phyloP scores from a whole-genome alignment of 2,888 invertebrate species.

The Dynastes tityus region DNA sequence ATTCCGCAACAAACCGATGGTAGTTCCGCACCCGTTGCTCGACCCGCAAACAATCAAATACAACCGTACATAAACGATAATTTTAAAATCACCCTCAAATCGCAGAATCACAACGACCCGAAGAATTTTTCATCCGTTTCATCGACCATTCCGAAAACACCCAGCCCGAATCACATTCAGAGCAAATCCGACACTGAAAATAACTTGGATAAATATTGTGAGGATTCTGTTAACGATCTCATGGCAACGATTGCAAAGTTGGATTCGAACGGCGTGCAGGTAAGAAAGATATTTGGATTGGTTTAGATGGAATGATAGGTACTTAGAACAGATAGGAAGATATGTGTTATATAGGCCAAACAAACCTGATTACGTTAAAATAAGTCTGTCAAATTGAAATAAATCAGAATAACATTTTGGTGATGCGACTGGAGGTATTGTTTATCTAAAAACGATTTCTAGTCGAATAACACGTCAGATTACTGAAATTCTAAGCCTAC shows the following conservation, averaged over 20 bases:
- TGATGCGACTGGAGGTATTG: neutral
- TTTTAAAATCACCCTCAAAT: slow-evolving; percentile 80
- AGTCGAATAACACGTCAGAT: too few species aligned
- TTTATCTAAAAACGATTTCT: too few species aligned
- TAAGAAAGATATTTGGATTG: neutral
- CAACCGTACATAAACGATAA: slow-evolving; percentile 73
- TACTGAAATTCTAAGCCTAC: too few species aligned
- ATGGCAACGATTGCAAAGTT: slow-evolving; percentile 91
- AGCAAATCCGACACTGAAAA: slow-evolving; percentile 71
- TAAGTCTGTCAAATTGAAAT: slow-evolving; percentile 38
- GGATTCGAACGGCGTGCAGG: slow-evolving; percentile 88
- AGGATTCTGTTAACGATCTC: slow-evolving; percentile 88
- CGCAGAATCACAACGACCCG: slow-evolving; percentile 60
- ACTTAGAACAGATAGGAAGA: neutral
- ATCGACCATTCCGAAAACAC: slow-evolving; percentile 89
- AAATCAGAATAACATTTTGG: neutral
- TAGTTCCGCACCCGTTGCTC: slow-evolving; percentile 51
- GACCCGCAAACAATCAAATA: slow-evolving; percentile 57
- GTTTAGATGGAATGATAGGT: too few species aligned
- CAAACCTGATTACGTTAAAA: slow-evolving; percentile 8
- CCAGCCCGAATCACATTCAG: slow-evolving; percentile 80
- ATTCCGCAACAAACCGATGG: slow-evolving; percentile 77
- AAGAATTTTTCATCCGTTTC: slow-evolving; percentile 73
- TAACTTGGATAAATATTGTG: slow-evolving; percentile 86
- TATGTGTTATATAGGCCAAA: slow-evolving; percentile 36